phyloP scores from a whole-genome alignment of 2,888 invertebrate genomes.

The Lasioglossum leucozonium region DNA sequence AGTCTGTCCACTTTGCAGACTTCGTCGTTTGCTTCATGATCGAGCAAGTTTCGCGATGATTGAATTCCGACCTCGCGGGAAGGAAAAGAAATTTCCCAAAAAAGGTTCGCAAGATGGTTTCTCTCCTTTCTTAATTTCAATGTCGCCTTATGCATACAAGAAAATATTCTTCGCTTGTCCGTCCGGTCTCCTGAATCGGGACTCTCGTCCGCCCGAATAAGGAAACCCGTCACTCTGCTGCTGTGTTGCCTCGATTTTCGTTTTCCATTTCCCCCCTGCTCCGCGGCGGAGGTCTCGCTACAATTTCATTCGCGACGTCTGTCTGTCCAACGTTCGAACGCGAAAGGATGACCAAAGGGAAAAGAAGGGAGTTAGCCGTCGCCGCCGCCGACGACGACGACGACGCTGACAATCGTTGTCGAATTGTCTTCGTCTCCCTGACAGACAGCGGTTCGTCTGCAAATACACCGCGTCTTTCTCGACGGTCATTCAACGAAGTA shows the following conservation, averaged over 20 bases:
- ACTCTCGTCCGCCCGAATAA: slow-evolving; percentile 53
- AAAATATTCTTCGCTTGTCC: background rate
- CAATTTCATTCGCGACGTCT: slow-evolving; percentile 37
- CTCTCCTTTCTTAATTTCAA: background rate
- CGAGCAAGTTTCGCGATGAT: background rate
- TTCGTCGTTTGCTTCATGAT: too few species aligned
- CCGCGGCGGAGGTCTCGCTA: background rate
- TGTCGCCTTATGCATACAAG: slow-evolving; percentile 14
- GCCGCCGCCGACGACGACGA: background rate
- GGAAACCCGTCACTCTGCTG: slow-evolving; percentile 47
- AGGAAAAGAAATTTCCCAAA: background rate
- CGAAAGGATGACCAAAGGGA: slow-evolving; percentile 32
- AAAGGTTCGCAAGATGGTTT: background rate
- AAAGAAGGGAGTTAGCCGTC: slow-evolving; percentile 28
- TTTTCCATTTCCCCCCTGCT: slow-evolving; percentile 39
- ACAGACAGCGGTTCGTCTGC: slow-evolving; percentile 52
- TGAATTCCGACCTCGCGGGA: background rate
- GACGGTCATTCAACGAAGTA: slow-evolving; percentile 70
- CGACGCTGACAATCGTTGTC: slow-evolving; percentile 43
- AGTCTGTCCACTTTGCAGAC: too few species aligned
- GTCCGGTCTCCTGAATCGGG: slow-evolving; percentile 36
- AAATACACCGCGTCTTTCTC: slow-evolving; percentile 61
- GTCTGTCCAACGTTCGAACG: slow-evolving; percentile 13
- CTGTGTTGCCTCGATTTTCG: slow-evolving; percentile 22
- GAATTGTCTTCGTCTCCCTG: slow-evolving; percentile 53